A percentile compares a stretch with the other conserved stretches of the same genome.
Evolutionary conservation across 2,797 vertebrate species (phyloP).

Genomic region (Tympanoctomys barrerae): DNA sequence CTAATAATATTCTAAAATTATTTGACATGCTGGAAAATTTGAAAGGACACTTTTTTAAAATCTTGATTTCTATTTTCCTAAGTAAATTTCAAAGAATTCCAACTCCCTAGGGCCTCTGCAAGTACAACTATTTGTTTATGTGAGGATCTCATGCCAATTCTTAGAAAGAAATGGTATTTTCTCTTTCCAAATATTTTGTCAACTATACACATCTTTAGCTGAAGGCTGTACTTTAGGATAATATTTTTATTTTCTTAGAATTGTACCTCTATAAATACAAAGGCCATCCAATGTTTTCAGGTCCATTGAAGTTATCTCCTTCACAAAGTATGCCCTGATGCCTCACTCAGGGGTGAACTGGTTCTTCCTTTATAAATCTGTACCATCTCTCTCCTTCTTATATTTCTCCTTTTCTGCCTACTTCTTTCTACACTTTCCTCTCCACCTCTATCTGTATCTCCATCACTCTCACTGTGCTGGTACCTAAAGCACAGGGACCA

Average conservation of each 20-base stretch:
- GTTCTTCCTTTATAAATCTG: neutral
- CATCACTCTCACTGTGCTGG: neutral
- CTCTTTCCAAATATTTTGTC: conserved; percentile 30
- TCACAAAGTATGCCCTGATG: neutral
- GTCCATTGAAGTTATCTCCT: neutral
- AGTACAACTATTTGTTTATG: conserved; percentile 32
- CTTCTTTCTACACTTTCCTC: neutral
- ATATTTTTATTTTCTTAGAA: neutral
- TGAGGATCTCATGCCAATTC: neutral
- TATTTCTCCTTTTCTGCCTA: neutral
- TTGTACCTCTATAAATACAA: conserved; percentile 29
- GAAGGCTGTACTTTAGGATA: neutral
- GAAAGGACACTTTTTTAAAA: neutral
- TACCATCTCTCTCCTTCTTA: neutral
- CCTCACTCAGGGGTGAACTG: neutral
- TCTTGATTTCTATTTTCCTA: conserved; percentile 51
- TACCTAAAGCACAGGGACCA: neutral
- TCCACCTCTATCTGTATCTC: neutral
- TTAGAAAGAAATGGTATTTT: conserved; percentile 31
- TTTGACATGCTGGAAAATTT: neutral
- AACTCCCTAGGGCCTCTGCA: neutral
- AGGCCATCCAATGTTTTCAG: neutral
- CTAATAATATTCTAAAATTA: neutral
- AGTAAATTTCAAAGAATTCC: neutral
- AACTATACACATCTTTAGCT: neutral